Conservation (phyloP, 53 echinoderm and acorn worm species). For the Echinometra lucunter region DNA sequence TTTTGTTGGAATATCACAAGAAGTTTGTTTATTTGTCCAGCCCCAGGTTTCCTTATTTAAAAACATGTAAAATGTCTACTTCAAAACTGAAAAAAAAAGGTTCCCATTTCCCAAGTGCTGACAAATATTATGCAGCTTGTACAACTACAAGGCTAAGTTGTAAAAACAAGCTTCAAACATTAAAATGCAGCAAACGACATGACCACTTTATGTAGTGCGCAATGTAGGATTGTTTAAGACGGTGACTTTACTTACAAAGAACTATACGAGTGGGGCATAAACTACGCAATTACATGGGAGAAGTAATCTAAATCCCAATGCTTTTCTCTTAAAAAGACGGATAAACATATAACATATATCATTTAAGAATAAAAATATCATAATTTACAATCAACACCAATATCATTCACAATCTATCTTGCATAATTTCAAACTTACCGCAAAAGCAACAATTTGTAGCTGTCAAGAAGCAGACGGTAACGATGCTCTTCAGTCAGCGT, state of each 20-base stretch:
- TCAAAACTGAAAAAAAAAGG: constrained; percentile 6
- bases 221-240: constrained; percentile 16
- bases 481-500: constrained; percentile 12
- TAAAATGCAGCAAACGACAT: constrained; percentile 11
- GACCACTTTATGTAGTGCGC: constrained; percentile 11
- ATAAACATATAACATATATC: constrained; percentile 16
- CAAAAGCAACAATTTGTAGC: constrained; percentile 17
- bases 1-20: constrained; percentile 11
- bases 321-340: constrained; percentile 17
- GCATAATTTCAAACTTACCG: constrained; percentile 17
- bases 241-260: constrained; percentile 9
- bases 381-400: constrained; percentile 16
- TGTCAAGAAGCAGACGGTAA: constrained; percentile 17
- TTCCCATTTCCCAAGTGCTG: constrained; percentile 17
- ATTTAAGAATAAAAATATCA: constrained; percentile 16
- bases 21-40: constrained; percentile 16
- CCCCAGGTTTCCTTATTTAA: constrained; percentile 17
- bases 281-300: not conserved
- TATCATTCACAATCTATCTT: constrained; percentile 16
- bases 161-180: constrained; percentile 16
- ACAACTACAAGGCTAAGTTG: constrained; percentile 17
- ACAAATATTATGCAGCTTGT: constrained; percentile 16
- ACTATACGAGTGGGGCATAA: constrained; percentile 17
- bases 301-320: constrained; percentile 10
- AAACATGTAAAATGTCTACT: constrained; percentile 16